Base-by-base conservation (phyloP, 1,140 invertebrate species). In the Hycleus phaleratus region DNA sequence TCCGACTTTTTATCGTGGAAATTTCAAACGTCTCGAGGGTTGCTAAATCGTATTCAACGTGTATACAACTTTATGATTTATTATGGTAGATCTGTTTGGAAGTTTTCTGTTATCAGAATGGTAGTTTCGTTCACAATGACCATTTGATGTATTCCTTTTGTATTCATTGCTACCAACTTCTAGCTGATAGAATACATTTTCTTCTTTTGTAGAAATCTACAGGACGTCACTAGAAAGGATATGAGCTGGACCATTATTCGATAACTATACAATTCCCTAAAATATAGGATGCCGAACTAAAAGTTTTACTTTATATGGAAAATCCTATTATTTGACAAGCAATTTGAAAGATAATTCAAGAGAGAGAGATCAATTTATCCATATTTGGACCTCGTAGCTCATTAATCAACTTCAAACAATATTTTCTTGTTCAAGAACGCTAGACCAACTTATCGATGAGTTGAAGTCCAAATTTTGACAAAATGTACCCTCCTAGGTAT, bases 1-100 rank as follows among this genome's bases (percentile, higher is more conserved):
- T 32, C 7, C 50, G 45, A 43, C 51, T 53, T 53, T 53, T 53
- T 53, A 53, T 53, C 51, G 46, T 53, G 44, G 42, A 42, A 45
- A 40, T 51, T 58, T 51, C 48, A 51, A 58, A 12, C 56, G 11
- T 9, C 39, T 46, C 44, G 45, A 40, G 49, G 56, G 49, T 51
- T 46, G 11, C 10, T 50, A 47, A 51, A 46, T 59, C 46, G 58
- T 59, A 59, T 59, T 59, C 58, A 59, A 53, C 51, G 51, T 53
- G 51, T 59, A 53, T 39, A 46, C 32, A 59, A 59, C 50, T 59
- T 59, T 59, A 59, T 59, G 58, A 59, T 59, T 59, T 59, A 59
- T 59, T 50, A 49, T 59, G 58, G 58, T 50, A 59, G 58, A 59
- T 59, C 58, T 40, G 58, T 54, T 18, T 54, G 58, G 58, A 59